Conservation (phyloP, 2,888 invertebrate genomes). For the Colletes collaris region DNA sequence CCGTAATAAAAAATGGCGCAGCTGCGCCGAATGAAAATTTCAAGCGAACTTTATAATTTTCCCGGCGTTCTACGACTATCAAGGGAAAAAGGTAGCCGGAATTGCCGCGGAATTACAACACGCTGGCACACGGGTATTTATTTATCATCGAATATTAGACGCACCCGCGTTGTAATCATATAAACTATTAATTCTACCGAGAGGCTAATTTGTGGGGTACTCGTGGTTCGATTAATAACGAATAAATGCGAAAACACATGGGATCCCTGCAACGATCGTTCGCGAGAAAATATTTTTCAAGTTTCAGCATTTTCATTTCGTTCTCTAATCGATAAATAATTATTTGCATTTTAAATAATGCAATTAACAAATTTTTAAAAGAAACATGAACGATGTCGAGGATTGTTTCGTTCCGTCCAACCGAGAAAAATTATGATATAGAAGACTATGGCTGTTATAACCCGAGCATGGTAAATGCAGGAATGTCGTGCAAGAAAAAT, state of each 20-base stretch:
- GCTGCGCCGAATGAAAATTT: constrained; percentile 52
- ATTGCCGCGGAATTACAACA: constrained; percentile 20
- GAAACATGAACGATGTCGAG: no score
- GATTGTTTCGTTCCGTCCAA: no score
- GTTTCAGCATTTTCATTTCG: background rate
- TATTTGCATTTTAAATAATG: no score
- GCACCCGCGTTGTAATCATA: constrained; percentile 21
- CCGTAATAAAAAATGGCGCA: constrained; percentile 45
- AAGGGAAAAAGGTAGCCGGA: background rate
- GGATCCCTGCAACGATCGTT: background rate
- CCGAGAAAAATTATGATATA: no score
- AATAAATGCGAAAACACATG: background rate
- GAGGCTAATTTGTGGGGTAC: constrained; percentile 4
- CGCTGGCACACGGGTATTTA: constrained; percentile 21
- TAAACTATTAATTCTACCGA: constrained; percentile 11
- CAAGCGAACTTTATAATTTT: constrained; percentile 44
- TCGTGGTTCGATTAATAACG: constrained; percentile 1
- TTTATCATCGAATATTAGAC: constrained; percentile 36
- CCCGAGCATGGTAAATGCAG: background rate
- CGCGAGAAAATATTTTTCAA: background rate
- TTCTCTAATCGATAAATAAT: no score
- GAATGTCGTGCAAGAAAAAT: background rate
- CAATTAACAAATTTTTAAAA: no score
- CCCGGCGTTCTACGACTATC: constrained; percentile 17
- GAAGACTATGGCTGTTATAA: no score